phyloP scores from a whole-genome alignment of 2,113 vertebrate genomes.

The Platanista minor region DNA sequence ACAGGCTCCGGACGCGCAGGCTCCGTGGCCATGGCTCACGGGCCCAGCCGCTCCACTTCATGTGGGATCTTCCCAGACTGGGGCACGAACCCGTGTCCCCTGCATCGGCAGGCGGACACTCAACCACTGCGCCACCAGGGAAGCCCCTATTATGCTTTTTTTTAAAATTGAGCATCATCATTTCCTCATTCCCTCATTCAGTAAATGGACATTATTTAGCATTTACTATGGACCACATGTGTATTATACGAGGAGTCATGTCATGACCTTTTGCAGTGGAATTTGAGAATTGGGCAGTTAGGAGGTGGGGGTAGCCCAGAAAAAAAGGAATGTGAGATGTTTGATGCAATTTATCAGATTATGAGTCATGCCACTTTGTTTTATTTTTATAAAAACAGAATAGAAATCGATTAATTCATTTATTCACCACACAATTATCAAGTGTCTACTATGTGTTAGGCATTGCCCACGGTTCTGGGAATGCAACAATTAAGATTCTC shows the following conservation, averaged over 20 bases:
- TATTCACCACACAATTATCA: background rate
- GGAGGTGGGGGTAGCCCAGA: background rate
- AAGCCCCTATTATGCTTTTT: background rate
- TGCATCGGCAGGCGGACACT: too few relatives aligned
- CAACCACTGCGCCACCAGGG: too few relatives aligned
- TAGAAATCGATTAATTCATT: background rate
- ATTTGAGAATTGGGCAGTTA: background rate
- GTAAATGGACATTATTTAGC: background rate
- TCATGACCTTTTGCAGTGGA: background rate
- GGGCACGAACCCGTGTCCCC: too few relatives aligned
- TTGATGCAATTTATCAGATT: background rate
- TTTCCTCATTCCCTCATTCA: background rate
- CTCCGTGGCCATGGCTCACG: too few relatives aligned
- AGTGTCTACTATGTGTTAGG: background rate
- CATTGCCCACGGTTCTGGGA: background rate
- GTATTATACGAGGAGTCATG: background rate
- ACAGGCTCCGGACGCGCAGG: too few relatives aligned
- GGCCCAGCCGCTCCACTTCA: too few relatives aligned
- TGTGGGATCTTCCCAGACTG: too few relatives aligned
- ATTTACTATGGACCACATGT: background rate
- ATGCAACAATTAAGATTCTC: background rate
- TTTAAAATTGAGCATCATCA: background rate
- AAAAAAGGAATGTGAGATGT: background rate
- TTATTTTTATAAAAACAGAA: constrained; percentile 12
- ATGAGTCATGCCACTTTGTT: background rate